Conservation (phyloP, 1,140 invertebrate genomes). For the Drosophila micromelanica region DNA sequence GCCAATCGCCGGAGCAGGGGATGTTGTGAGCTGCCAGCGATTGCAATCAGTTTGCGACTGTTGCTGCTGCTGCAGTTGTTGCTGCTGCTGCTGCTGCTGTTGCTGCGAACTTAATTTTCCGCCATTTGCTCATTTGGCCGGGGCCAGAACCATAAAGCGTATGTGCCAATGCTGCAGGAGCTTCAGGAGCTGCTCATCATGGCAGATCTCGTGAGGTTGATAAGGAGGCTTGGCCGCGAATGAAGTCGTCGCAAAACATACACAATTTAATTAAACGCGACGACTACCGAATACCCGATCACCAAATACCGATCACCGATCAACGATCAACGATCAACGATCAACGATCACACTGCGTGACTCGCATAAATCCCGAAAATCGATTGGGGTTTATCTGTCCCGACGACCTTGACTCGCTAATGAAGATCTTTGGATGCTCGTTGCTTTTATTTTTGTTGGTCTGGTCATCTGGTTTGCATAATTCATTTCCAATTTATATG, state of each 20-base stretch:
- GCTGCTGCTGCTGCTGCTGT: slow-evolving; percentile 14
- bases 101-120: slow-evolving; percentile 67
- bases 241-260: slow-evolving; percentile 72
- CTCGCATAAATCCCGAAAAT: slow-evolving; percentile 43
- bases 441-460: too few species aligned
- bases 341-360: slow-evolving; percentile 22
- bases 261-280: slow-evolving; percentile 78
- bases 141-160: slow-evolving; percentile 58
- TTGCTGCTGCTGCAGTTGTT: slow-evolving; percentile 14
- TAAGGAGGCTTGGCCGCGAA: slow-evolving; percentile 53
- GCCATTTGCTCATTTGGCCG: slow-evolving; percentile 73
- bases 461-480: slow-evolving; percentile 56
- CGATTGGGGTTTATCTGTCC: slow-evolving; percentile 20
- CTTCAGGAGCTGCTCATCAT: slow-evolving; percentile 31
- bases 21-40: slow-evolving; percentile 56
- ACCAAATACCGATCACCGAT: background rate
- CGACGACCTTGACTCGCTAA: slow-evolving; percentile 57
- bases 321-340: too few species aligned
- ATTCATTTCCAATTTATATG: slow-evolving; percentile 80
- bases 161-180: slow-evolving; percentile 41
- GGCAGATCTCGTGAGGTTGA: slow-evolving; percentile 65
- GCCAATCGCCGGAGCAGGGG: slow-evolving; percentile 28
- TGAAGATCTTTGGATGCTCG: slow-evolving; percentile 52
- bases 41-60: slow-evolving; percentile 57
- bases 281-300: slow-evolving; percentile 63